These are phyloP conservation scores for Acridotheres tristis DNA, from an alignment of 2,797 vertebrate species.

Conservation along the genomic window DNA sequence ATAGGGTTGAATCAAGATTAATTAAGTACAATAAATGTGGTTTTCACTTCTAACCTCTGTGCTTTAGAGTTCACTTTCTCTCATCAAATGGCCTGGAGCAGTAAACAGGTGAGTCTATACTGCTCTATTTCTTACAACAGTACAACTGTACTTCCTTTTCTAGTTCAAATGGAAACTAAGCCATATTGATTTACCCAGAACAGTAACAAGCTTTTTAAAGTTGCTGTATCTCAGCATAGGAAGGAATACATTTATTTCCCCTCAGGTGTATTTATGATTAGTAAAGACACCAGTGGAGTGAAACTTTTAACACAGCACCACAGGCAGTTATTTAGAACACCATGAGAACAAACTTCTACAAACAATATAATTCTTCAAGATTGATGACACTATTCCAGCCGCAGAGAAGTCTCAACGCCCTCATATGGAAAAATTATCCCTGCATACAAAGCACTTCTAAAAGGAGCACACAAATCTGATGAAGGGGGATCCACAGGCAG, in stretches of 20 bases:
- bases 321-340: not conserved
- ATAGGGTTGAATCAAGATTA: not conserved
- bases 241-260: not conserved
- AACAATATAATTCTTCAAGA: not conserved
- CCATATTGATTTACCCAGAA: not conserved
- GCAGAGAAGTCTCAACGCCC: not conserved
- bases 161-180: not conserved
- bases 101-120: not conserved
- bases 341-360: not conserved
- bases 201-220: not conserved
- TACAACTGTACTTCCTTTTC: not conserved
- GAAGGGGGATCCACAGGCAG: not conserved
- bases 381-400: not conserved
- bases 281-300: not conserved
- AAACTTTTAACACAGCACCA: not conserved
- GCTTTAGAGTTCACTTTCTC: not conserved
- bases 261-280: not conserved
- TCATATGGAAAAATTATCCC: not conserved
- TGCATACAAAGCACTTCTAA: not conserved
- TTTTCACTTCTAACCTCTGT: not conserved
- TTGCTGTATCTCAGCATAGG: not conserved
- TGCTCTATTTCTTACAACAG: not conserved
- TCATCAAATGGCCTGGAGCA: not conserved
- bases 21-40: rapidly evolving
- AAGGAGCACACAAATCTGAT: not conserved